A percentile compares a stretch with the other conserved stretches of the same genome.
phyloP scores from a whole-genome alignment of 1,140 invertebrate species.

The Zaprionus gabonicus region DNA sequence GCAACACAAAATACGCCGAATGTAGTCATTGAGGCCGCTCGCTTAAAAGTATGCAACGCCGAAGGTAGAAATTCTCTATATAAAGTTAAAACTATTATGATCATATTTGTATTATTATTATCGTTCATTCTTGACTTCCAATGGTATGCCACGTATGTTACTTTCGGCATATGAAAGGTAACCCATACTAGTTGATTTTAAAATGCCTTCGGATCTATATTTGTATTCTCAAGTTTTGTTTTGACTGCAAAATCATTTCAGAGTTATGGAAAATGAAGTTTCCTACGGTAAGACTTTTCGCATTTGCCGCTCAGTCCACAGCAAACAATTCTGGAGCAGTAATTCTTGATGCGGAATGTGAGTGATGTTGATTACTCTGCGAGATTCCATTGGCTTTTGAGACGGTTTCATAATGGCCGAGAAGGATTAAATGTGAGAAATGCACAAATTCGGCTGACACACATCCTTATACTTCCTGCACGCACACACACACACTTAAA shows the following conservation, averaged over 20 bases:
- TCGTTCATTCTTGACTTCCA: too few relatives aligned
- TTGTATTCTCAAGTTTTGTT: neutral
- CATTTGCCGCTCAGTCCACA: neutral
- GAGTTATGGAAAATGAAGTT: neutral
- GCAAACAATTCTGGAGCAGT: conserved; percentile 4
- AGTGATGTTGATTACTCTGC: conserved; percentile 44
- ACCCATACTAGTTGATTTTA: too few relatives aligned
- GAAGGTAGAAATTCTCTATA: too few relatives aligned
- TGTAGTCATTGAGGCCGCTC: too few relatives aligned
- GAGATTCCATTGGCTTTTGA: conserved; percentile 34
- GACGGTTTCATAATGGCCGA: conserved; percentile 10
- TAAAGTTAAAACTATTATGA: too few relatives aligned
- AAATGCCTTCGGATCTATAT: too few relatives aligned
- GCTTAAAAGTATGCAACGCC: too few relatives aligned
- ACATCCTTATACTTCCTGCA: conserved; percentile 45
- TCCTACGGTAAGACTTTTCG: neutral
- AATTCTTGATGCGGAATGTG: conserved; percentile 21
- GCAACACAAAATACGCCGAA: too few relatives aligned
- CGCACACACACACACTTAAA: conserved; percentile 23
- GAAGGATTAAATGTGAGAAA: conserved; percentile 69
- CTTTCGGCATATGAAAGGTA: too few relatives aligned
- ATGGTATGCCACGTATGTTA: too few relatives aligned
- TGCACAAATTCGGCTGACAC: conserved; percentile 60
- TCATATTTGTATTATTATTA: too few relatives aligned
- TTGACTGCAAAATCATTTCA: neutral